phyloP scores from a whole-genome alignment of 2,888 invertebrate genomes.

The Cristatella mucedo region DNA sequence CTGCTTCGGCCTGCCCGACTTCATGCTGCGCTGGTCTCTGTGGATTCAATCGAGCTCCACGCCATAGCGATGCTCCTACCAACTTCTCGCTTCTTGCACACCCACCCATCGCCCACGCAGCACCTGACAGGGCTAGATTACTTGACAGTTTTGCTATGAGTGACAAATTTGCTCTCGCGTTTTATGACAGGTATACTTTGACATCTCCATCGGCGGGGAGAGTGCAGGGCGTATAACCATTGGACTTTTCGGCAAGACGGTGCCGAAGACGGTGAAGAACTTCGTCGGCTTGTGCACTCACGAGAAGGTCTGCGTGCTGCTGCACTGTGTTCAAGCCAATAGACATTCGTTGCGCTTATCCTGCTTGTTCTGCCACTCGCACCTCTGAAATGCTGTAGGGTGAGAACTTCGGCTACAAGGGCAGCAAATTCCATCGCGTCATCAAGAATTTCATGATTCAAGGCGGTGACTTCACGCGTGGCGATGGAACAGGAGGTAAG shows the following conservation, averaged over 20 bases:
- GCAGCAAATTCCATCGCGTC: slow-evolving; percentile 66
- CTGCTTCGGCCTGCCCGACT: too few relatives aligned
- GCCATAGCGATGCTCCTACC: too few relatives aligned
- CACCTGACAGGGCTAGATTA: too few relatives aligned
- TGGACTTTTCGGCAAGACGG: slow-evolving; percentile 65
- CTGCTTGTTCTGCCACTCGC: too few relatives aligned
- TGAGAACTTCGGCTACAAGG: slow-evolving; percentile 47
- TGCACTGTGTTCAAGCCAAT: neutral
- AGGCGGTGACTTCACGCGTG: slow-evolving; percentile 84
- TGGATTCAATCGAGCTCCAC: too few relatives aligned
- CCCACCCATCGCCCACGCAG: too few relatives aligned
- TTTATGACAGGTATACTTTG: slow-evolving; percentile 56
- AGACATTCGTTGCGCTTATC: too few relatives aligned
- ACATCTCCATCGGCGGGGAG: slow-evolving; percentile 55
- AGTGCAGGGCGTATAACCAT: slow-evolving; percentile 57
- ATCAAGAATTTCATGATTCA: slow-evolving; percentile 81
- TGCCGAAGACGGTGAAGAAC: slow-evolving; percentile 66
- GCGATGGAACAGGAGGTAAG: slow-evolving; percentile 76
- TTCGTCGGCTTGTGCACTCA: slow-evolving; percentile 54
- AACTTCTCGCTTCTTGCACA: too few relatives aligned
- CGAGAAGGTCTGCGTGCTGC: slow-evolving; percentile 20
- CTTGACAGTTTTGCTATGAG: too few relatives aligned
- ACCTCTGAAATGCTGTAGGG: too few relatives aligned
- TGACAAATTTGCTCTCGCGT: slow-evolving; percentile 46
- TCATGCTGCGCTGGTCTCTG: too few relatives aligned